phyloP scores from a whole-genome alignment of 2,113 vertebrate species.

The Conger conger region DNA sequence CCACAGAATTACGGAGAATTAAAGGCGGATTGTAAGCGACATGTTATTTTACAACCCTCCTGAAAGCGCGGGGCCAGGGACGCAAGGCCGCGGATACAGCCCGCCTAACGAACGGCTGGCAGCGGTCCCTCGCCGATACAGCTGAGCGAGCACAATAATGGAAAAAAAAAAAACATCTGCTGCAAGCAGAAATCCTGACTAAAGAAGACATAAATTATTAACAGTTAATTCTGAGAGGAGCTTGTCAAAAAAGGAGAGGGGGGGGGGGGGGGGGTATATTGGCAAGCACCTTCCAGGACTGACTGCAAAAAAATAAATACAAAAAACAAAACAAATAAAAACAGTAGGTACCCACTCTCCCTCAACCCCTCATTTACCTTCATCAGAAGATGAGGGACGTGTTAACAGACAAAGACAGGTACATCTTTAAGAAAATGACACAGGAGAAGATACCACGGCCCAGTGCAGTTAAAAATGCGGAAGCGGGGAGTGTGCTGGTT shows the following conservation, averaged over 20 bases:
- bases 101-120: conserved; percentile 4
- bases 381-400: conserved; percentile 58
- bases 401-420: conserved; percentile 43
- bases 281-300: conserved; percentile 21
- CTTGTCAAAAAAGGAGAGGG: conserved; percentile 11
- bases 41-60: conserved; percentile 19
- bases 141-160: conserved; percentile 19
- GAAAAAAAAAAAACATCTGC: conserved; percentile 13
- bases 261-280: neutral
- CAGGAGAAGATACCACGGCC: conserved; percentile 29
- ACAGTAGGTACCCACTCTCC: conserved; percentile 47
- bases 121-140: conserved; percentile 19
- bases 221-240: conserved; percentile 18
- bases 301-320: neutral
- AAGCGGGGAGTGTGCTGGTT: conserved; percentile 53
- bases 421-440: conserved; percentile 13
- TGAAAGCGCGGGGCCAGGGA: conserved; percentile 14
- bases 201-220: conserved; percentile 32
- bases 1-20: conserved; percentile 27
- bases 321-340: conserved; percentile 3
- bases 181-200: conserved; percentile 30
- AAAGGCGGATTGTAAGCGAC: conserved; percentile 36
- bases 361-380: conserved; percentile 46
- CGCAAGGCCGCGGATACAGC: conserved; percentile 4
- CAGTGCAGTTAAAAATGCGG: conserved; percentile 46